phyloP scores from a whole-genome alignment of 1,140 invertebrate genomes.

The Spodoptera frugiperda region DNA sequence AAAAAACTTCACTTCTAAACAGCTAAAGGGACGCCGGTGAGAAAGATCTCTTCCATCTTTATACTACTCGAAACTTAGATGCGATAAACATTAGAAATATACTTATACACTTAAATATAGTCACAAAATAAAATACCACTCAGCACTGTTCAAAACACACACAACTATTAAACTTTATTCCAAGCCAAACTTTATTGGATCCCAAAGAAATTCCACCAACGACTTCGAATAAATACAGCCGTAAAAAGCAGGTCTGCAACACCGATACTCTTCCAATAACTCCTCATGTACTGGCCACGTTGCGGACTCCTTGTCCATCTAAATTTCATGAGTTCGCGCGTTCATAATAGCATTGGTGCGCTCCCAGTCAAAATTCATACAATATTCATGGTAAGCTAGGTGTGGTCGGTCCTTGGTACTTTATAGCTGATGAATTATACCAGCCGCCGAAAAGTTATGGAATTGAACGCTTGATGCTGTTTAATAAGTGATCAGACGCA shows the following conservation, averaged over 20 bases:
- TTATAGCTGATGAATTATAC: constrained; percentile 42
- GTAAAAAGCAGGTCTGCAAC: background rate
- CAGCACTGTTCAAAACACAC: too few relatives aligned
- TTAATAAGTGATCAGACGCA: constrained; percentile 24
- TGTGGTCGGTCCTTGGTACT: constrained; percentile 22
- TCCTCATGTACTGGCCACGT: constrained; percentile 25
- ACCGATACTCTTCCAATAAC: constrained; percentile 16
- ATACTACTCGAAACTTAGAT: too few relatives aligned
- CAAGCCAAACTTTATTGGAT: background rate
- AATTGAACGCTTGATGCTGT: constrained; percentile 33
- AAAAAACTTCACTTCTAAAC: too few relatives aligned
- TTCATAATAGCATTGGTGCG: constrained; percentile 44
- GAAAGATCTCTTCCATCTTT: too few relatives aligned
- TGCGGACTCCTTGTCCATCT: constrained; percentile 10
- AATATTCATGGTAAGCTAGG: constrained; percentile 39
- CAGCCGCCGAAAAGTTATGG: constrained; percentile 30
- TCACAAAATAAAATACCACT: too few relatives aligned
- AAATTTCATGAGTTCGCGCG: constrained; percentile 44
- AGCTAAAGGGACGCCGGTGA: too few relatives aligned
- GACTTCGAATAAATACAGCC: background rate
- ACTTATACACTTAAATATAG: too few relatives aligned
- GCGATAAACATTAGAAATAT: too few relatives aligned
- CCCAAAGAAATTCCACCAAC: background rate
- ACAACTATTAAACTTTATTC: too few relatives aligned
- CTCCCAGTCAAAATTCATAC: constrained; percentile 46